phyloP scores from a whole-genome alignment of 2,113 vertebrate genomes.

The Felis chaus region DNA sequence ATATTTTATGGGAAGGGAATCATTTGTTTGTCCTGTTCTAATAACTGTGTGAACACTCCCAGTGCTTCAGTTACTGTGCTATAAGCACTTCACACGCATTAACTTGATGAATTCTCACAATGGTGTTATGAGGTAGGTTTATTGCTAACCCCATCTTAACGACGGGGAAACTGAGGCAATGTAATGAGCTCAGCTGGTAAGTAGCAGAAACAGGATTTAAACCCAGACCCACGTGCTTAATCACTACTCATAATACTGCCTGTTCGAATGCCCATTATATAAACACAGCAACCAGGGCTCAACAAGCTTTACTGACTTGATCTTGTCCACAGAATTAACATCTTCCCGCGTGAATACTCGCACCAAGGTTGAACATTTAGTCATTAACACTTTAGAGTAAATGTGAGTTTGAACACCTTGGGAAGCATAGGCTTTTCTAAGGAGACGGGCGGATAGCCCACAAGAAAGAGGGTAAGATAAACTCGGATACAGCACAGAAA shows the following conservation, averaged over 20 bases:
- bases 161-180: neutral
- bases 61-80: neutral
- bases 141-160: neutral
- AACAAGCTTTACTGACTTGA: neutral
- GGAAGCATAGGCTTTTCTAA: neutral
- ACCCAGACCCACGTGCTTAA: neutral
- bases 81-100: neutral
- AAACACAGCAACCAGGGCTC: neutral
- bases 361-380: fast-evolving
- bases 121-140: fast-evolving
- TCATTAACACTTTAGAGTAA: too few relatives aligned
- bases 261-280: neutral
- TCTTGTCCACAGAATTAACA: neutral
- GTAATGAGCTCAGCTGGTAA: neutral
- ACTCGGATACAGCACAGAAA: neutral
- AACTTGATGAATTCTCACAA: neutral
- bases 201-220: neutral
- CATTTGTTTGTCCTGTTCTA: neutral
- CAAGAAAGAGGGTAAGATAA: neutral
- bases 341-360: too few relatives aligned
- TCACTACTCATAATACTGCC: neutral
- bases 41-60: neutral
- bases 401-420: neutral
- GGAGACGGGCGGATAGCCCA: neutral
- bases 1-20: neutral